Base-by-base conservation (phyloP, 2,113 vertebrate species). In the Psettodes erumei region DNA sequence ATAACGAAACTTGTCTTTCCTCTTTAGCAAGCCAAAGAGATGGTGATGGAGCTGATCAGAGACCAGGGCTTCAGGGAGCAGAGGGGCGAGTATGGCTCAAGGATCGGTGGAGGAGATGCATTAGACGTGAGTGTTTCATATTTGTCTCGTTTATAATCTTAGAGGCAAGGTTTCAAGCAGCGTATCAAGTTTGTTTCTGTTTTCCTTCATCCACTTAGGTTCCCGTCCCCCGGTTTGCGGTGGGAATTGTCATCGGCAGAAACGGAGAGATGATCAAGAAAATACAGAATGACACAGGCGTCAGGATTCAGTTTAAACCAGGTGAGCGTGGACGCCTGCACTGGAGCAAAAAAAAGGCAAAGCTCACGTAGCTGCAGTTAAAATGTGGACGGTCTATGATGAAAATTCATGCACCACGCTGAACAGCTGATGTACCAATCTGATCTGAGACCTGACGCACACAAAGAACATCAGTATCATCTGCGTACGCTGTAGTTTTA, bases 251-350 rank as follows among this genome's bases (percentile, higher is more conserved):
- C 55, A 99, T 99, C 54, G 98, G 98, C 72, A 96, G 97, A 93
- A 99, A 96, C 43, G 98, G 98, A 79, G 98, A 99, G 83, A 99
- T 99, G 98, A 99, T 99, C 13, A 99, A 99, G 94, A 99, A 99
- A 89, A 99, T 99, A 78, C 98, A 99, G 86, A 99, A 96, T 30
- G 98, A 99, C 92, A 97, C 98, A 30, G 98, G 98, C 1, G 98
- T 99, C 83, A 92, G 98, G 84, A 99, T 99, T 88, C 98, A 99
- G 59, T 99, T 99, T 90, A 99, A 99, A 82, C 98, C 96, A 93
- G 98, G 98, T 98, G 59, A 82, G 93, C 83, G 40, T 18, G 19
- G 18, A 18, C 21, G 21, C 6, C 10, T 0, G 6, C 19, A 15
- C 2, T 8, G 18, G 15, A 0, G 10, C 25, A 4, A 8, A 12